A percentile compares a stretch with the other conserved stretches of the same genome.
Conservation (phyloP, 2,888 invertebrate species). For the Tipula confusa region DNA sequence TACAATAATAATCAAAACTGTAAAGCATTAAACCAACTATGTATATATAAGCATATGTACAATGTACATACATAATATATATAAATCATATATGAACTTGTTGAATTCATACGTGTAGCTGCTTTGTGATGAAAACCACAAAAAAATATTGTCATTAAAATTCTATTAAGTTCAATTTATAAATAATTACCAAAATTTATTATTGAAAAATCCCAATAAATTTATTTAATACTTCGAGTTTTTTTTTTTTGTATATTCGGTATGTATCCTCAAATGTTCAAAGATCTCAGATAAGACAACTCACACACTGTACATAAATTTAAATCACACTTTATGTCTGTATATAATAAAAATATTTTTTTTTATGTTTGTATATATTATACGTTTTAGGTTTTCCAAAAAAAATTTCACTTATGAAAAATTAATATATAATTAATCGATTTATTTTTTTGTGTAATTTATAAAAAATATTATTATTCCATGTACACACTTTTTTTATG, state of each 20-base stretch:
- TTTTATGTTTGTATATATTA: no score
- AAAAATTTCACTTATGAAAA: neutral
- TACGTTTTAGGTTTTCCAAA: neutral
- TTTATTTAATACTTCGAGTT: neutral
- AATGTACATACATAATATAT: neutral
- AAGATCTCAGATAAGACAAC: neutral
- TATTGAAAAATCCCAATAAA: neutral
- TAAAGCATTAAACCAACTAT: neutral
- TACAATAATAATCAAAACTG: neutral
- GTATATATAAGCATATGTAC: neutral
- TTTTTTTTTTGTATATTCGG: neutral
- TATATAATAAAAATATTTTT: neutral
- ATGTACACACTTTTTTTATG: neutral
- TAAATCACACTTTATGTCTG: neutral
- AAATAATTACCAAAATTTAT: neutral
- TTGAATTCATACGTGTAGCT: conserved; percentile 3
- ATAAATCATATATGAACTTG: neutral
- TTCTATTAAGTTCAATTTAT: neutral
- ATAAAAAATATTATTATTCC: neutral
- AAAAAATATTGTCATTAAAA: neutral
- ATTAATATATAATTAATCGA: neutral
- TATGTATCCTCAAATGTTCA: neutral
- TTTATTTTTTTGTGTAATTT: neutral
- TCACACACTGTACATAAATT: conserved; percentile 14
- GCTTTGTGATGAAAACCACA: neutral